Evolutionary conservation across 2,888 invertebrate species (phyloP).

Genomic region (Alloplasta piceator): DNA sequence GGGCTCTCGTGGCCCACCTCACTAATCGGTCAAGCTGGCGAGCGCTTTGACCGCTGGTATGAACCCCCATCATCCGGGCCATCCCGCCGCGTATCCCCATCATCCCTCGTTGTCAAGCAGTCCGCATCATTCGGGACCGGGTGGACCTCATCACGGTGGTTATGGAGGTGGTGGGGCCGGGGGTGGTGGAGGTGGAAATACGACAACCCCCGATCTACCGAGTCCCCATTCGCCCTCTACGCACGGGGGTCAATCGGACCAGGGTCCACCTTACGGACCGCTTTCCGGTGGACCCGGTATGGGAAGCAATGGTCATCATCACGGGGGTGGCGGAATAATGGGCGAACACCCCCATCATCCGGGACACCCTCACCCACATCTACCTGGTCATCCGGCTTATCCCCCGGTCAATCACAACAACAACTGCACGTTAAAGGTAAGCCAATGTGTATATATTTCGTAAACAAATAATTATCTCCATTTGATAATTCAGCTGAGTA

Average conservation of each 20-base stretch:
- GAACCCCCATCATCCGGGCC: constrained; percentile 93
- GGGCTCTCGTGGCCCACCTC: constrained; percentile 82
- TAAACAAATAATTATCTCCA: background rate
- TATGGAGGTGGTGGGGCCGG: constrained; percentile 79
- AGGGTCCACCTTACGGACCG: constrained; percentile 69
- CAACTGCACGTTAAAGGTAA: constrained; percentile 84
- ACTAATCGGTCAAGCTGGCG: constrained; percentile 92
- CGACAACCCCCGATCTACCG: constrained; percentile 82
- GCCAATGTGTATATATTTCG: constrained; percentile 32
- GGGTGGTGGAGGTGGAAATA: constrained; percentile 77
- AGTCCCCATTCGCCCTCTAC: constrained; percentile 81
- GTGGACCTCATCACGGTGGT: constrained; percentile 80
- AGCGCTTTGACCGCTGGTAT: constrained; percentile 93
- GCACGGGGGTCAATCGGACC: constrained; percentile 78
- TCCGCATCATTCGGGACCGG: constrained; percentile 82
- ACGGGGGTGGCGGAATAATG: constrained; percentile 81
- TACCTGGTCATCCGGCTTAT: constrained; percentile 84
- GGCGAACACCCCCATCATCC: constrained; percentile 82
- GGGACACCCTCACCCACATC: constrained; percentile 85
- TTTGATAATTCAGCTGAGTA: background rate
- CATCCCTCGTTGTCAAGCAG: constrained; percentile 84
- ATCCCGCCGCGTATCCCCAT: constrained; percentile 84
- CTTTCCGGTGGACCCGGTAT: constrained; percentile 78
- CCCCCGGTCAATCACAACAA: constrained; percentile 83
- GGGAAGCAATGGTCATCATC: constrained; percentile 81